Evolutionary conservation across 2,888 invertebrate genomes (phyloP).

Genomic region (Aspidiotus rigidus): DNA sequence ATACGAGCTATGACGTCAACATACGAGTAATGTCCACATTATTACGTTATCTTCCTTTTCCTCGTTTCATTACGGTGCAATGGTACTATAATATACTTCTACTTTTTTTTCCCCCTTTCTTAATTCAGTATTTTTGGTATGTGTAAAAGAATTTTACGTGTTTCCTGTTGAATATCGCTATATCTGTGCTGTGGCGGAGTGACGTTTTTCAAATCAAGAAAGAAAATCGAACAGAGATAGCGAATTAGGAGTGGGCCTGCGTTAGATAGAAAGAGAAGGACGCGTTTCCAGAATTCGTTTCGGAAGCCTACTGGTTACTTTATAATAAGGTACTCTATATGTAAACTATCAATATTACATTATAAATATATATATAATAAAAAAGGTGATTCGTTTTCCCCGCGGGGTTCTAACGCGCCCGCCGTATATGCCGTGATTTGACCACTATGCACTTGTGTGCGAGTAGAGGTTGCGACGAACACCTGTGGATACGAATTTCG

Average conservation of each 20-base stretch:
- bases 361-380: slow-evolving; percentile 12
- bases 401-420: slow-evolving; percentile 6
- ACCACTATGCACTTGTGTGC: neutral
- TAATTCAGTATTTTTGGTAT: slow-evolving; percentile 1
- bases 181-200: neutral
- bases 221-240: neutral
- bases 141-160: slow-evolving; percentile 11
- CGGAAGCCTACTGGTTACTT: slow-evolving; percentile 10
- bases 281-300: slow-evolving; percentile 1
- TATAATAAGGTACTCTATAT: slow-evolving; percentile 32
- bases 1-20: too few relatives aligned
- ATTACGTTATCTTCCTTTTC: too few relatives aligned
- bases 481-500: slow-evolving; percentile 15
- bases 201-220: slow-evolving; percentile 1
- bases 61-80: too few relatives aligned
- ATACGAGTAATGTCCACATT: too few relatives aligned
- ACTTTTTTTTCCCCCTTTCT: neutral
- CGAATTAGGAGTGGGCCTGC: neutral
- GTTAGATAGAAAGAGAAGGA: neutral
- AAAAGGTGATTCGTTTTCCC: slow-evolving; percentile 16
- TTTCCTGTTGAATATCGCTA: slow-evolving; percentile 9
- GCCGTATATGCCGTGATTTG: slow-evolving; percentile 3
- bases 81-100: neutral
- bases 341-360: slow-evolving; percentile 28
- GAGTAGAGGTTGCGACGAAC: slow-evolving; percentile 3